Base-by-base conservation (phyloP, 2,888 invertebrate species). In the Lasioglossum morio region DNA sequence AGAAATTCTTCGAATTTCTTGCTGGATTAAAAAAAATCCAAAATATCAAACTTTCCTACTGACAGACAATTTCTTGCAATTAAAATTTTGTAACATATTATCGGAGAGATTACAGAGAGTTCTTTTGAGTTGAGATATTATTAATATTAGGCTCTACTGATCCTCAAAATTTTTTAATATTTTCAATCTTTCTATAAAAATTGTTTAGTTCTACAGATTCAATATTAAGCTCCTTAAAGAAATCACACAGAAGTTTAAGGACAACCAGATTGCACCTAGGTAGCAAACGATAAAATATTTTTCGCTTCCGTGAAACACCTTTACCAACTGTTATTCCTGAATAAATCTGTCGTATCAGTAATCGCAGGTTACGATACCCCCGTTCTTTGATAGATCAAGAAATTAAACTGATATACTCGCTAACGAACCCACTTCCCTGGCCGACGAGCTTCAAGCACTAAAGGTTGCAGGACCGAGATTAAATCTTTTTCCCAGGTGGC, bases 401-500 rank as follows among this genome's bases (percentile, higher is more conserved):
- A 84, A 72, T 79, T 85, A 79, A 57, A 72, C 48, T 2, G 66
- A 76, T 72, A 63, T 37, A n/a, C 53, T 34, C 63, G 63, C 72
- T 72, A 84, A 84, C 75, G 85, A 85, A 66, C 72, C 30, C 19
- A 10, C 57, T 85, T 85, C 79, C 85, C 85, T 79, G 53, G 72
- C 63, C 72, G 79, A 46, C 79, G 76, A 79, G 63, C 72, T 75
- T 63, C 66, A 34, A 34, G 53, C 46, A 27, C 40, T 48, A 72
- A 85, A 76, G 74, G 85, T 63, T 60, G 70, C 70, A 37, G 66
- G 72, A 57, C 66, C 66, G 43, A n/a, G 79, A 85, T 85, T 85
- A 85, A 66, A 85, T 85, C 79, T 85, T 40, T 72, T 85, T 85
- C 85, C 85, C 85, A 85, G 70, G 75, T 75, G 72, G 79, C 76